phyloP scores from a whole-genome alignment of 2,888 invertebrate species.

The Oscheius sp. region DNA sequence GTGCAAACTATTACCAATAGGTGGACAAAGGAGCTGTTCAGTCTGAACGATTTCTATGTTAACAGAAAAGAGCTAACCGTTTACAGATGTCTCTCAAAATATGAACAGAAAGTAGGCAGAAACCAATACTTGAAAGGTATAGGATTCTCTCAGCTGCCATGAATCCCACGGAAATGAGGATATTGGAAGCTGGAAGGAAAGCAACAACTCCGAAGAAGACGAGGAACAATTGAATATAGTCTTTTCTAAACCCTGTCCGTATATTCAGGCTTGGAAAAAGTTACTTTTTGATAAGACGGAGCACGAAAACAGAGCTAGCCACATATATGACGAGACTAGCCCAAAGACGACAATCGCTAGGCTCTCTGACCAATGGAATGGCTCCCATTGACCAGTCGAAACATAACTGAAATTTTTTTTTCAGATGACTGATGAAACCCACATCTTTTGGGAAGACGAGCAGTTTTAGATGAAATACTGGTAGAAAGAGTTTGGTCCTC shows the following conservation, averaged over 20 bases:
- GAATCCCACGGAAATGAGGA: constrained; percentile 97
- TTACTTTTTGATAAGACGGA: too few species aligned
- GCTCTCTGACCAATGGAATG: constrained; percentile 85
- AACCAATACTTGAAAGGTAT: constrained; percentile 94
- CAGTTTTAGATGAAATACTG: constrained; percentile 88
- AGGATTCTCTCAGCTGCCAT: constrained; percentile 95
- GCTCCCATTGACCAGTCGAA: constrained; percentile 99
- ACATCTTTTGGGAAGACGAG: constrained; percentile 82
- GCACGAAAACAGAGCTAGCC: too few species aligned
- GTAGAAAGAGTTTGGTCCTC: constrained; percentile 90
- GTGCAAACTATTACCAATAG: constrained; percentile 11
- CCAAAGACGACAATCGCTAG: constrained; percentile 81
- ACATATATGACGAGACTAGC: too few species aligned
- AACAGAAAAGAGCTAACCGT: background rate
- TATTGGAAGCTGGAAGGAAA: constrained; percentile 93
- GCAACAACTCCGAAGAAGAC: constrained; percentile 84
- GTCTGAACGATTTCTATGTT: background rate
- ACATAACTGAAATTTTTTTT: constrained; percentile 81
- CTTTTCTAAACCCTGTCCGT: background rate
- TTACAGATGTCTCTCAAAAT: background rate
- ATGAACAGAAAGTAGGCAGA: constrained; percentile 84
- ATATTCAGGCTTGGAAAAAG: too few species aligned
- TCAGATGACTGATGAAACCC: background rate
- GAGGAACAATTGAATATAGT: background rate
- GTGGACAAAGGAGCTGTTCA: constrained; percentile 13